phyloP scores from a whole-genome alignment of 2,797 vertebrate species.

The Scolopax rusticola region DNA sequence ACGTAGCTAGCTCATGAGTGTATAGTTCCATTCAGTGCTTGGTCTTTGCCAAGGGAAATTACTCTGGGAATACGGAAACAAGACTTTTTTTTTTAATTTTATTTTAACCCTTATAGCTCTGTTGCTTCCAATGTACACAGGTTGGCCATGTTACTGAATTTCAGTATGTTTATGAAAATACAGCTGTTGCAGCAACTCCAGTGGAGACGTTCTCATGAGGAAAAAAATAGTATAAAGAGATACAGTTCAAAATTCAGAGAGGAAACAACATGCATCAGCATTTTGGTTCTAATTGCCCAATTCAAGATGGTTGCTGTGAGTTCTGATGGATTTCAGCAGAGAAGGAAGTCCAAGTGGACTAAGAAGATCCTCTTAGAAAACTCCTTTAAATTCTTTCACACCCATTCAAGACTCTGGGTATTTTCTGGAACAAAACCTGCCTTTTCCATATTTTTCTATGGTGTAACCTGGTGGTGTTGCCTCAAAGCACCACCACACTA shows the following conservation, averaged over 20 bases:
- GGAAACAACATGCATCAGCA: not conserved
- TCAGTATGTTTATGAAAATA: not conserved
- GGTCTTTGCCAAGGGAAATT: conserved; percentile 10
- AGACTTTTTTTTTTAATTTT: not conserved
- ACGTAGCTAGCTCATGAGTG: not conserved
- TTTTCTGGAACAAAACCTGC: not conserved
- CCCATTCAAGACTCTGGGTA: not conserved
- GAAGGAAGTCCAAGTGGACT: not conserved
- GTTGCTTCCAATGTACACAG: not conserved
- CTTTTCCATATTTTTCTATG: not conserved
- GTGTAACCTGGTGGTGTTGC: not conserved
- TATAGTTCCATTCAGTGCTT: not conserved
- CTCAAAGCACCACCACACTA: not conserved
- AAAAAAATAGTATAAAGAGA: not conserved
- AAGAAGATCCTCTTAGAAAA: not conserved
- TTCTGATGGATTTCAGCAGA: not conserved
- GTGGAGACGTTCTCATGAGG: not conserved
- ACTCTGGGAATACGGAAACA: not conserved
- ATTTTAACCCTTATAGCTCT: not conserved
- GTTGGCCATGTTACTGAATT: not conserved
- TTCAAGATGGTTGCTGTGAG: not conserved
- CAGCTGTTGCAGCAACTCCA: not conserved
- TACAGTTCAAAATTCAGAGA: not conserved
- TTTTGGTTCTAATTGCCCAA: not conserved
- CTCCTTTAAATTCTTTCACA: not conserved